Conservation (phyloP, 1,140 invertebrate genomes). For the Gryon sp. region DNA sequence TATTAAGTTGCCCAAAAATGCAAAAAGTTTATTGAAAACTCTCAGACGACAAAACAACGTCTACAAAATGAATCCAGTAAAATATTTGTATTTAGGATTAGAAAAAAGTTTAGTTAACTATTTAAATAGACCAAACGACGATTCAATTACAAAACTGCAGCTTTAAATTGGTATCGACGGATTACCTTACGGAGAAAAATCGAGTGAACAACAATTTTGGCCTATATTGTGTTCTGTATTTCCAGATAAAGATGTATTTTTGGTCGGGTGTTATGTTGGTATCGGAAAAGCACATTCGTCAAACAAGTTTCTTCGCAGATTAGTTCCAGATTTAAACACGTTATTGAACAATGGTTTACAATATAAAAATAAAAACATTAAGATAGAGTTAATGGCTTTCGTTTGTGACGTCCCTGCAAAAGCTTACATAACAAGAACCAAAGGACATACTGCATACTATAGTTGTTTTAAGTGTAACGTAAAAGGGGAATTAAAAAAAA, state of each 20-base stretch:
- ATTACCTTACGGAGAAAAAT: conserved; percentile 34
- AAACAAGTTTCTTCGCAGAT: not conserved
- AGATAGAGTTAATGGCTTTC: conserved; percentile 53
- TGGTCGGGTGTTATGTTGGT: conserved; percentile 31
- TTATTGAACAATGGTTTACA: too few relatives aligned
- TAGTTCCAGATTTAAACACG: not conserved
- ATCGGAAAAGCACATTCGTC: conserved; percentile 8
- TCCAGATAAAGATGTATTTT: conserved; percentile 12
- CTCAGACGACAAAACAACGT: too few relatives aligned
- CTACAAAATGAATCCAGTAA: conserved; percentile 17
- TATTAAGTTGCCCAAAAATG: too few relatives aligned
- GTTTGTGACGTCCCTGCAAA: conserved; percentile 65
- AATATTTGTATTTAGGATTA: conserved; percentile 14
- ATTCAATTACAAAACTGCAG: not conserved
- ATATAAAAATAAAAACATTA: conserved; percentile 44
- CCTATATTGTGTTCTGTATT: conserved; percentile 20
- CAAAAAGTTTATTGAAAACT: too few relatives aligned
- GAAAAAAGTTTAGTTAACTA: conserved; percentile 1
- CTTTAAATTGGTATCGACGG: conserved; percentile 34
- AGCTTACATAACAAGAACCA: conserved; percentile 44
- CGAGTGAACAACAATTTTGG: conserved; percentile 27
- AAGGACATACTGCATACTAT: conserved; percentile 43
- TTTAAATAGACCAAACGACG: conserved; percentile 15
- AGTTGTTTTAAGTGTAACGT: conserved; percentile 67
- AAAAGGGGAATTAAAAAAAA: conserved; percentile 34